phyloP scores from a whole-genome alignment of 2,797 vertebrate genomes.

The Trichosurus vulpecula region DNA sequence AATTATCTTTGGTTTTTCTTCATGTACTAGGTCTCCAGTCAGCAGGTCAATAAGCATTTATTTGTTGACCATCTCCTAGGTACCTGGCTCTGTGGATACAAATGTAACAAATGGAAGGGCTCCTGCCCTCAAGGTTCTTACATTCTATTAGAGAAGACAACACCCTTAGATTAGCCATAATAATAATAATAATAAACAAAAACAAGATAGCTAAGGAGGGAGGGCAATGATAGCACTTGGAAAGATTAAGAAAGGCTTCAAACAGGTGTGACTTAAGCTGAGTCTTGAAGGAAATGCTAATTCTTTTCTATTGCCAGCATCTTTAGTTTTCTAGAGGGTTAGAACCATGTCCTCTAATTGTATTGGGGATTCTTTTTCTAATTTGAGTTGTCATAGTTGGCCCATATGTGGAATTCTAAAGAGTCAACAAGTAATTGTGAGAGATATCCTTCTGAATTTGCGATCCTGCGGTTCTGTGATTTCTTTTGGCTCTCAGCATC shows the following conservation, averaged over 20 bases:
- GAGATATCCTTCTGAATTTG: neutral
- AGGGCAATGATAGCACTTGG: fast-evolving
- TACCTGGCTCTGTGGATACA: neutral
- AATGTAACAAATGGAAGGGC: neutral
- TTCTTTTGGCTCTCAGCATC: neutral
- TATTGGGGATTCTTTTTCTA: neutral
- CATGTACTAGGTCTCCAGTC: neutral
- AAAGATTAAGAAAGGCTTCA: neutral
- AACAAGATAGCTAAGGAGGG: fast-evolving
- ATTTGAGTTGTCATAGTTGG: neutral
- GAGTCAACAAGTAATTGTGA: neutral
- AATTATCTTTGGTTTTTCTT: neutral
- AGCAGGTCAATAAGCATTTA: neutral
- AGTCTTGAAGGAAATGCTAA: neutral
- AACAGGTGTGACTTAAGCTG: neutral
- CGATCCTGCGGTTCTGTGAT: neutral
- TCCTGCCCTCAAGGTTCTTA: neutral
- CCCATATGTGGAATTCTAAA: neutral
- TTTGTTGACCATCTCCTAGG: constrained; percentile 1
- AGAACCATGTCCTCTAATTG: neutral
- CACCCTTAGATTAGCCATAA: neutral
- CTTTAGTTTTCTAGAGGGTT: neutral
- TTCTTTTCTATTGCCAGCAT: neutral
- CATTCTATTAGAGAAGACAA: neutral
- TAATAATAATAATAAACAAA: neutral